Evolutionary conservation across 30 jellyfish, hydroid and myxozoan genomes (phyloP).

Genomic region (Nemopilema nomurai): DNA sequence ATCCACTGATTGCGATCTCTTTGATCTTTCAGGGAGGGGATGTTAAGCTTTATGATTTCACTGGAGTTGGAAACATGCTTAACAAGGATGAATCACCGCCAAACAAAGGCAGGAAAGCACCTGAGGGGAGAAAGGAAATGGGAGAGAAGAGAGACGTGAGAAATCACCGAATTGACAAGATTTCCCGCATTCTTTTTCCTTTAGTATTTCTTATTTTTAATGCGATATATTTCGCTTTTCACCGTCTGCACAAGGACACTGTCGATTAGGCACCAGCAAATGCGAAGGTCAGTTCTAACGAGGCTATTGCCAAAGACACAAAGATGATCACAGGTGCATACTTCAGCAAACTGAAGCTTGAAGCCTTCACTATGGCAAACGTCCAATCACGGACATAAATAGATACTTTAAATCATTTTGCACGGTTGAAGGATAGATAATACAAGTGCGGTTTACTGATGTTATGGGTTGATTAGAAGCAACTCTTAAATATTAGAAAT

Average conservation of each 20-base stretch:
- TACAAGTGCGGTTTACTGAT: no score
- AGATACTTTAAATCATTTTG: no score
- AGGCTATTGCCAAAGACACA: neutral
- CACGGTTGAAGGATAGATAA: no score
- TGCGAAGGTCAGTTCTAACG: neutral
- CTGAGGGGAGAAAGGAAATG: neutral
- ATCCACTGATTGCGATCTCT: neutral
- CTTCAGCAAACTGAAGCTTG: no score
- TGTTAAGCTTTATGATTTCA: neutral
- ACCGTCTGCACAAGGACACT: slow-evolving; percentile 52
- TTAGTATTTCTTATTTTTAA: slow-evolving; percentile 32
- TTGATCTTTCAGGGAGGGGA: neutral
- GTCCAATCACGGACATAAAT: no score
- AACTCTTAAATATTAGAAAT: no score
- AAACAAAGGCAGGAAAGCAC: neutral
- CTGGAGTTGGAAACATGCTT: neutral
- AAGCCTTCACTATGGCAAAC: no score
- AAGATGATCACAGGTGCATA: no score
- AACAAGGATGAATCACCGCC: neutral
- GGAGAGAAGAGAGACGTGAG: neutral
- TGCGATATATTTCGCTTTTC: slow-evolving; percentile 50
- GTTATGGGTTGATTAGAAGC: no score
- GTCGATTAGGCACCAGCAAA: slow-evolving; percentile 39
- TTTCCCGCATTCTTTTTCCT: slow-evolving; percentile 54
- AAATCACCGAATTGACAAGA: slow-evolving; percentile 53